Evolutionary conservation across 2,113 vertebrate species (phyloP).

Genomic region (Dolichallabes microphthalmus): DNA sequence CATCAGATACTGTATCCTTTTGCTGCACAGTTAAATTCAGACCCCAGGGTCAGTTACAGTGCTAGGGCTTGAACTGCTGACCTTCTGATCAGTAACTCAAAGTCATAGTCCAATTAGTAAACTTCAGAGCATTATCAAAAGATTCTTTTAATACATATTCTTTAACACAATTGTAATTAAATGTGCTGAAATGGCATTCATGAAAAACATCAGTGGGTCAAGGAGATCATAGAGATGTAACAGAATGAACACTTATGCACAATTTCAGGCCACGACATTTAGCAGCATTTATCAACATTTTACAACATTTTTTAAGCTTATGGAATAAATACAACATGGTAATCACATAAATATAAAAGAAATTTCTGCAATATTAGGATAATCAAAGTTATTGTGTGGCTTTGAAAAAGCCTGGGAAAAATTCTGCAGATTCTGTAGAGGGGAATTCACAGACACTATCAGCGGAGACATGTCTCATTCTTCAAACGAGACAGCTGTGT

Average conservation of each 20-base stretch:
- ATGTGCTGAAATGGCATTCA: slow-evolving; percentile 51
- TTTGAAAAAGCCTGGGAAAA: slow-evolving; percentile 37
- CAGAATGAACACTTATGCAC: slow-evolving; percentile 13
- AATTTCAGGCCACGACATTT: not conserved
- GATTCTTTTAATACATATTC: slow-evolving; percentile 22
- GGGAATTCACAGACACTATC: slow-evolving; percentile 37
- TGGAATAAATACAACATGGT: not conserved
- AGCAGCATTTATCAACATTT: not conserved
- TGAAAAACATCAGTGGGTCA: slow-evolving; percentile 21
- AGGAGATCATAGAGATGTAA: not conserved
- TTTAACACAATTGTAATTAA: slow-evolving; percentile 54
- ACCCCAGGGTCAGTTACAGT: too few relatives aligned
- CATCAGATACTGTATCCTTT: too few relatives aligned
- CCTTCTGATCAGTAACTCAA: too few relatives aligned
- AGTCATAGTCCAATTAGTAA: too few relatives aligned
- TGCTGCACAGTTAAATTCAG: too few relatives aligned
- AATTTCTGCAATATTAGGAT: not conserved
- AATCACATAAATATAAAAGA: slow-evolving; percentile 19
- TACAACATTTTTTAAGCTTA: too few relatives aligned
- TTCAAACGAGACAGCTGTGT: slow-evolving; percentile 52
- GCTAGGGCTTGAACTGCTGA: too few relatives aligned
- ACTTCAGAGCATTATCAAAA: not conserved
- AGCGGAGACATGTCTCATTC: slow-evolving; percentile 39
- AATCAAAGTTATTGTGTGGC: not conserved
- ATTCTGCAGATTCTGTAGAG: slow-evolving; percentile 26